Percentiles rank a stretch among this genome's conserved stretches.
Evolutionary conservation across 2,888 invertebrate species (phyloP).

Genomic region (Nephrotoma flavescens): DNA sequence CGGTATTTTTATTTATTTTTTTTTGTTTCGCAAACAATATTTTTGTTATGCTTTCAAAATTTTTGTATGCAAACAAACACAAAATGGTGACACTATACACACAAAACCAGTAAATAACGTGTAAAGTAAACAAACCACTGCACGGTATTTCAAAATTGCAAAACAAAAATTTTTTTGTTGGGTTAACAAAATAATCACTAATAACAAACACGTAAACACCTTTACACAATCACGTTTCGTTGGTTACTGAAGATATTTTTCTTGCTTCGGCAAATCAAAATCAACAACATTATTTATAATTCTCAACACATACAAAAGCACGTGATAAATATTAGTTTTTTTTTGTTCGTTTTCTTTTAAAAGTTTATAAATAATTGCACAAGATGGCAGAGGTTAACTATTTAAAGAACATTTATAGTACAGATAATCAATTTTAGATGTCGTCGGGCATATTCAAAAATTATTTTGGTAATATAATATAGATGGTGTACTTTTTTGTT

Average conservation of each 20-base stretch:
- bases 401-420: background rate
- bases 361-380: background rate
- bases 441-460: background rate
- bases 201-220: background rate
- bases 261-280: background rate
- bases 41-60: background rate
- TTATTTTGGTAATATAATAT: background rate
- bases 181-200: background rate
- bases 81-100: background rate
- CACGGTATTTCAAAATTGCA: background rate
- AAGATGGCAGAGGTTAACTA: background rate
- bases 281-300: background rate
- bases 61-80: background rate
- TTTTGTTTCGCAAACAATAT: background rate
- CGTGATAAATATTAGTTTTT: background rate
- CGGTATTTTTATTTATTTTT: background rate
- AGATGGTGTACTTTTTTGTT: too few relatives aligned
- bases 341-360: background rate
- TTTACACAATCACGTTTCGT: background rate
- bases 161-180: background rate
- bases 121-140: background rate
- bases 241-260: background rate
- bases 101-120: background rate
- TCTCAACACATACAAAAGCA: background rate
- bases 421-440: background rate